Base-by-base conservation (phyloP, 2,113 vertebrate genomes). In the Eublepharis macularius region DNA sequence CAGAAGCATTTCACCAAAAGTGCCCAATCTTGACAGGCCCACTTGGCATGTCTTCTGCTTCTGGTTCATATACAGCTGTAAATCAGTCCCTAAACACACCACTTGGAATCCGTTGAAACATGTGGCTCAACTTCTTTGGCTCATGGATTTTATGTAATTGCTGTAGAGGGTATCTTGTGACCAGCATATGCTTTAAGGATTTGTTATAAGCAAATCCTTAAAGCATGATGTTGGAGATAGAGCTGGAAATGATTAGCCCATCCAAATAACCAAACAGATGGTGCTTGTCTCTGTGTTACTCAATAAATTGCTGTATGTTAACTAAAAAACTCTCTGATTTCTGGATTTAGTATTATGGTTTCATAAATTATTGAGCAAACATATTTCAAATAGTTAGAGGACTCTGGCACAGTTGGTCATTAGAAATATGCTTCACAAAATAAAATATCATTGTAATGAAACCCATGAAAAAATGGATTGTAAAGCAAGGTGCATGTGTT, bases 261-360 rank as follows among this genome's bases (percentile, higher is more conserved):
- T 86, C 60, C 81, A 81, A 88, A 91, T 80, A 7, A 43, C 76
- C 85, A 92, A 89, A 73, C 87, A 91, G 88, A 92, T 87, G 84
- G 84, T 89, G 77, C 66, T 87, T 92, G 76, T 49, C 60, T 77
- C 13, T 84, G 39, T 43, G 63, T 13, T 84, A 51, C 60, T 83
- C 32, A 66, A 29, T 14, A 82, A 41, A 41, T 54, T 87, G 90
- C 51, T 76, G 5, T 34, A 19, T 68, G 39, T 63, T 78, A 82
- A 87, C 39, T 49, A 79, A 68, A 43, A 70, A 80, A 41, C 36
- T 85, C 65, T 70, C 49, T 63, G 81, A 36, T 65, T 85, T 83
- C 73, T 75, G 82, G 87, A 32, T 34, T 36, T 68, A 43, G n/a
- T 87, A 49, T 91, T 87, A 82, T 81, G 66, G 80, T 82, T 91